phyloP scores from a whole-genome alignment of 2,888 invertebrate species.

The Drosophila greeni region DNA sequence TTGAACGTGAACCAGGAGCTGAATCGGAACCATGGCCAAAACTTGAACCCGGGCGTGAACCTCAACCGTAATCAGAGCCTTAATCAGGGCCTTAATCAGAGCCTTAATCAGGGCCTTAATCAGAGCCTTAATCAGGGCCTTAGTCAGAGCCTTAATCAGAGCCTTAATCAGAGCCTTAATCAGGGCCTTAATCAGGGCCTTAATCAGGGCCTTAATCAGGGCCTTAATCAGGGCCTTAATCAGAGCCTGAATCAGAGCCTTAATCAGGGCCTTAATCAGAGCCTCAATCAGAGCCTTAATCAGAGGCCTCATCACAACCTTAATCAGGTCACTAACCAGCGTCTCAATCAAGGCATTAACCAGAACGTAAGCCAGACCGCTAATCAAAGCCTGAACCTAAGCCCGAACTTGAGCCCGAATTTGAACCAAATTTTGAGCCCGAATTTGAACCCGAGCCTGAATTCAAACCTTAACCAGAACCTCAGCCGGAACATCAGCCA shows the following conservation, averaged over 20 bases:
- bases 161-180: background rate
- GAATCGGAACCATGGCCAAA: background rate
- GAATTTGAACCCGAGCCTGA: background rate
- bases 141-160: background rate
- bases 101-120: background rate
- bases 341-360: too few species aligned
- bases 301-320: background rate
- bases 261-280: too few species aligned
- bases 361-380: background rate
- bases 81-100: background rate
- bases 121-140: background rate
- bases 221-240: background rate
- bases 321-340: too few species aligned
- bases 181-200: background rate
- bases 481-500: background rate
- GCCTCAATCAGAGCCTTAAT: background rate
- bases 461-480: background rate
- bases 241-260: background rate
- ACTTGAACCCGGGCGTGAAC: background rate
- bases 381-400: background rate
- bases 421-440: background rate
- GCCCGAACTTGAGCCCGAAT: background rate
- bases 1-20: background rate
- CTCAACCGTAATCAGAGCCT: background rate
- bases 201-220: background rate